phyloP scores from a whole-genome alignment of 2,888 invertebrate genomes.

The Eugnorisma glareosa region DNA sequence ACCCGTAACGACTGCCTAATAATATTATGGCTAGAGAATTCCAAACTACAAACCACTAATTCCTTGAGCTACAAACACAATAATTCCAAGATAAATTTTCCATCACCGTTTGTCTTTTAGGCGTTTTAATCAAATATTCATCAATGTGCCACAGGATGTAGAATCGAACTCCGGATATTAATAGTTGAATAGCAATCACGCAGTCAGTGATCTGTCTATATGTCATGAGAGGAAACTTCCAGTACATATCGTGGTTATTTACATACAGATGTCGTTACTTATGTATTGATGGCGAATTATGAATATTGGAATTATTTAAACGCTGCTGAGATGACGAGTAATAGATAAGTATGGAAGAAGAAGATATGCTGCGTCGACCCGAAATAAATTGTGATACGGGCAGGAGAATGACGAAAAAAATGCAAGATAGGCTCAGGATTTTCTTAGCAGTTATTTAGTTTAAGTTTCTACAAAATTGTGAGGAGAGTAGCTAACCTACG shows the following conservation, averaged over 20 bases:
- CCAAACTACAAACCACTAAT: slow-evolving; percentile 3
- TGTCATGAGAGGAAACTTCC: slow-evolving; percentile 35
- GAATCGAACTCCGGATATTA: slow-evolving; percentile 66
- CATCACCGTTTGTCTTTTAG: slow-evolving; percentile 29
- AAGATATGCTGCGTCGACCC: too few species aligned
- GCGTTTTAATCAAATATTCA: slow-evolving; percentile 60
- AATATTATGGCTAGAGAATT: not conserved
- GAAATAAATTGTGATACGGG: too few species aligned
- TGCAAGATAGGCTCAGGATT: not conserved
- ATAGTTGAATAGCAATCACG: slow-evolving; percentile 61
- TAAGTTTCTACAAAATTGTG: not conserved
- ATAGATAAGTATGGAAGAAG: too few species aligned
- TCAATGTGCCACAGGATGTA: slow-evolving; percentile 56
- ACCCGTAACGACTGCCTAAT: not conserved
- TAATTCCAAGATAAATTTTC: not conserved
- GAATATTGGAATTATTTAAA: slow-evolving; percentile 1
- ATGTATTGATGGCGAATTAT: slow-evolving; percentile 2
- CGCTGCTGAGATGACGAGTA: too few species aligned
- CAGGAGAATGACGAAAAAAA: too few species aligned
- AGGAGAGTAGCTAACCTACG: not conserved
- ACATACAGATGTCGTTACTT: slow-evolving; percentile 14
- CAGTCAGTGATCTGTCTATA: slow-evolving; percentile 25
- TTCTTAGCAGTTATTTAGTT: not conserved
- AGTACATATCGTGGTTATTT: slow-evolving; percentile 17
- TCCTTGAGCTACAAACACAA: not conserved